These are phyloP conservation scores for Philereme vetulata DNA, from an alignment of 2,888 invertebrate species.

Conservation along the genomic window DNA sequence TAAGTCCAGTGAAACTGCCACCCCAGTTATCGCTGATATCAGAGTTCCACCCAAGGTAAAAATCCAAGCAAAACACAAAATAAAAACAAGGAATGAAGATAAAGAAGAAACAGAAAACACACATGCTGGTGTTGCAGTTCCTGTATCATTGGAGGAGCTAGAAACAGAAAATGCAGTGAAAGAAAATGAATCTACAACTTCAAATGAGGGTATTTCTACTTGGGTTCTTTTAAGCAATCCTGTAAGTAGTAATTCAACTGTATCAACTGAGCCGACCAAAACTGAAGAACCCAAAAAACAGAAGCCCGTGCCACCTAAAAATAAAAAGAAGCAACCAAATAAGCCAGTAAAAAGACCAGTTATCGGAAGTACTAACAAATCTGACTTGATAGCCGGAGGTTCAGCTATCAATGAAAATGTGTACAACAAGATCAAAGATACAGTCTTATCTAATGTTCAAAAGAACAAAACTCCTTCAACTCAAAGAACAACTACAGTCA, in stretches of 20 bases:
- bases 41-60: constrained; percentile 86
- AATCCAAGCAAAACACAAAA: constrained; percentile 76
- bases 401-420: constrained; percentile 79
- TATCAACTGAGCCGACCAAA: constrained; percentile 72
- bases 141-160: constrained; percentile 85
- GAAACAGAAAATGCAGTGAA: constrained; percentile 80
- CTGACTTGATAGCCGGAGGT: constrained; percentile 74
- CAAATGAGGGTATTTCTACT: constrained; percentile 88
- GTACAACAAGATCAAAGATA: constrained; percentile 85
- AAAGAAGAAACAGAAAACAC: constrained; percentile 73
- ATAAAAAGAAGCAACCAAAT: constrained; percentile 66
- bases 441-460: constrained; percentile 80
- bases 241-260: constrained; percentile 55
- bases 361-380: constrained; percentile 75
- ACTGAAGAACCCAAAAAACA: constrained; percentile 65
- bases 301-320: constrained; percentile 59
- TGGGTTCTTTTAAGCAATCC: constrained; percentile 88
- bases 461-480: constrained; percentile 72
- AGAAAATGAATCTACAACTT: constrained; percentile 76
- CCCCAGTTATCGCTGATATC: constrained; percentile 80
- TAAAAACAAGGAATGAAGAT: constrained; percentile 70
- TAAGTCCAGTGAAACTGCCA: constrained; percentile 61
- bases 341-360: constrained; percentile 67
- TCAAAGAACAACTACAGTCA: constrained; percentile 52
- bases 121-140: constrained; percentile 87